Evolutionary conservation across 1,140 invertebrate genomes (phyloP).

Genomic region (Megalopta genalis): DNA sequence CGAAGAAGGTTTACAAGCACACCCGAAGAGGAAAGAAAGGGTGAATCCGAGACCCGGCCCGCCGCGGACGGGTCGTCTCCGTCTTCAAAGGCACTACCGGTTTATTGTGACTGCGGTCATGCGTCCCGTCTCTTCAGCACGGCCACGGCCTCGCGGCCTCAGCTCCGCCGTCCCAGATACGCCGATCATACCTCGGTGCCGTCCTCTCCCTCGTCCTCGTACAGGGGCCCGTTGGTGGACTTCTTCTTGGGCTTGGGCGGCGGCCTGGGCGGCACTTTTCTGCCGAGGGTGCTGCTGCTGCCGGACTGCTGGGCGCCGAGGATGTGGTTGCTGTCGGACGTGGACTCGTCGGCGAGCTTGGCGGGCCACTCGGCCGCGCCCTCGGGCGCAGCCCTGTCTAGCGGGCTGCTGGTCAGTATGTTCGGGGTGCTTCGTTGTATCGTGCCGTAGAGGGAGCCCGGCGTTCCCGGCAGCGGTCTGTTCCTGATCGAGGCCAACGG

Average conservation of each 20-base stretch:
- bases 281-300: conserved; percentile 69
- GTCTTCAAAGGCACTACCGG: conserved; percentile 68
- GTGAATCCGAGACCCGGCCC: too few species aligned
- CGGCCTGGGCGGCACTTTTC: conserved; percentile 89
- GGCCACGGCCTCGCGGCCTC: conserved; percentile 62
- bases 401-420: conserved; percentile 72
- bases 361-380: conserved; percentile 82
- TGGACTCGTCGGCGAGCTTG: conserved; percentile 67
- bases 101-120: conserved; percentile 59
- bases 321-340: conserved; percentile 66
- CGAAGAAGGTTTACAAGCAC: too few species aligned
- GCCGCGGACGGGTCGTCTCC: conserved; percentile 6
- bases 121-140: conserved; percentile 36
- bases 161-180: conserved; percentile 54
- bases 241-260: conserved; percentile 91
- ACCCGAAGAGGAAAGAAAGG: too few species aligned
- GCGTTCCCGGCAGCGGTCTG: conserved; percentile 80
- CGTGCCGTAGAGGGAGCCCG: conserved; percentile 80
- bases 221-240: conserved; percentile 83
- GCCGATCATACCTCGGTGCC: conserved; percentile 88
- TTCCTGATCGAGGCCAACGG: conserved; percentile 75
- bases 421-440: conserved; percentile 72
- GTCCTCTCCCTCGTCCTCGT: conserved; percentile 92
- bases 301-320: conserved; percentile 72
- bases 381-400: conserved; percentile 83